Evolutionary conservation across 1,140 invertebrate species (phyloP), one percentile per base, ranked within the genome.

Genomic region (Aphidius gifuensis): DNA sequence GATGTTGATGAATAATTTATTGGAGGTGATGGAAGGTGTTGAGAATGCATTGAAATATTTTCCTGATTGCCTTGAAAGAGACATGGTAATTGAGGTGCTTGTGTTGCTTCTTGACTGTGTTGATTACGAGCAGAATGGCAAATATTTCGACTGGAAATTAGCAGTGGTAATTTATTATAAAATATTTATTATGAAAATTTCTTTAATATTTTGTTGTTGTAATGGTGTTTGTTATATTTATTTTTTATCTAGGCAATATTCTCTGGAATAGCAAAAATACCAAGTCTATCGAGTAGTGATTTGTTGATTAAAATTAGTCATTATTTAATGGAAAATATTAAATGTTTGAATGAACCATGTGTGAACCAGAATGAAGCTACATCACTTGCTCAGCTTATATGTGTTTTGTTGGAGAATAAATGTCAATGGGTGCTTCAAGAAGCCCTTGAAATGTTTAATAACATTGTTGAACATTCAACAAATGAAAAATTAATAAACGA

Each of bases 381-480:
- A 9, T 8, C 53, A 8, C 38, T 63, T 7, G 32, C 38, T 11
- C 9, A 58, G 1, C 4, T 63, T 5, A 38, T 63, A 7, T 58
- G 55, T 38, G 9, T 21, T 40, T 47, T 63, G 40, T 9, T 63
- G 8, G 49, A 58, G 7, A 57, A 53, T 32, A 48, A 42, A 38
- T 53, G 16, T 9, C 7, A 49, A 9, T 32, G 51, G 9, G 49
- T 63, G 21, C 49, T 44, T 53, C 61, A 58, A 50, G 61, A 63
- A 51, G 61, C 55, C 1, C 49, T 63, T 9, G 61, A 63, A 40
- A 39, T 42, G 3, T 63, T 58, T 16, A 49, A 58, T 53, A 32
- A 46, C 23, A 58, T 63, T n/a, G 48, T 54, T 0, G 61, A 63
- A 8, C 45, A 44, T 6, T 42, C 38, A 9, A 32, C 42, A 8